Percentiles rank a stretch among this genome's conserved stretches.
Conservation (phyloP, 2,797 vertebrate species). For the Aselliscus stoliczkanus region DNA sequence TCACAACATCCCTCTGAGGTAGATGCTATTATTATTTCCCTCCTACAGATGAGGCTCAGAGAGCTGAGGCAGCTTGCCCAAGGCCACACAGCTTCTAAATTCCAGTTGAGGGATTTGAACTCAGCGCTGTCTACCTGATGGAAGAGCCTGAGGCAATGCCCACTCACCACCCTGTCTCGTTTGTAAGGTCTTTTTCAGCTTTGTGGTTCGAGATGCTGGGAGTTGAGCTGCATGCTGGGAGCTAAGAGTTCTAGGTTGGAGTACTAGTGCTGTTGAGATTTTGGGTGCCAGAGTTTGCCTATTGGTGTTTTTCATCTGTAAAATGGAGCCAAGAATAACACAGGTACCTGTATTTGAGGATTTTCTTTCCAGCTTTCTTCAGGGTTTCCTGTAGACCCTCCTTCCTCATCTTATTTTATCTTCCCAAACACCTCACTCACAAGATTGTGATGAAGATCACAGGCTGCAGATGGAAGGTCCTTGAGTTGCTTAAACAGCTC, state of each 20-base stretch:
- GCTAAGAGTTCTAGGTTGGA: not conserved
- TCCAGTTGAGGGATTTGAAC: not conserved
- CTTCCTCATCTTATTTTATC: not conserved
- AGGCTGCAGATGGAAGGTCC: not conserved
- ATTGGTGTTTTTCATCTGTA: not conserved
- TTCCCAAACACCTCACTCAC: not conserved
- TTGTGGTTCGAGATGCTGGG: not conserved
- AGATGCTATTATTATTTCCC: not conserved
- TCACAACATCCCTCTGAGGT: not conserved
- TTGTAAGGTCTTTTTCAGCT: not conserved
- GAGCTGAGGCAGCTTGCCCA: not conserved
- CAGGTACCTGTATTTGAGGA: not conserved
- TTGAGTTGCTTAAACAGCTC: not conserved
- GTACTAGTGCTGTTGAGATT: not conserved
- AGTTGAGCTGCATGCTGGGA: not conserved
- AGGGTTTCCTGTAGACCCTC: not conserved
- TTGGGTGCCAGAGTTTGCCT: not conserved
- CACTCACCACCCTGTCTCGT: not conserved
- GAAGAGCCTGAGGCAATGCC: not conserved
- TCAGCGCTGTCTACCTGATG: not conserved
- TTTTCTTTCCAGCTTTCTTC: not conserved
- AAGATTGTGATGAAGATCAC: not conserved
- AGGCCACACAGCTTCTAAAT: not conserved
- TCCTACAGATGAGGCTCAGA: not conserved
- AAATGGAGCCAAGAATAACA: not conserved